Conservation (phyloP, 2,113 vertebrate genomes). For the Tragelaphus imberbis region DNA sequence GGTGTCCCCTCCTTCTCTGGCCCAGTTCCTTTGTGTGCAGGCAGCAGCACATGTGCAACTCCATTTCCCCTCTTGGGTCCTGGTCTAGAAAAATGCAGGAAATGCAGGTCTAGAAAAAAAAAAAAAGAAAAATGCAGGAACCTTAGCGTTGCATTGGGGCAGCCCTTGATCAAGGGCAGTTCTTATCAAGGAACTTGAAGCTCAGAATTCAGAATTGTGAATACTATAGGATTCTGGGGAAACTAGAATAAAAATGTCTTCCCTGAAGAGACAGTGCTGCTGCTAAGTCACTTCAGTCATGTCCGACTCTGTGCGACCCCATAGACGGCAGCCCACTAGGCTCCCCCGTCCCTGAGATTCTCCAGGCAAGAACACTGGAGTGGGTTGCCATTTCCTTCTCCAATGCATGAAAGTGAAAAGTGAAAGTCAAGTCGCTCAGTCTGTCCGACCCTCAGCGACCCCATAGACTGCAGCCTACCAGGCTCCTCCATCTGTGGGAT, state of each 20-base stretch:
- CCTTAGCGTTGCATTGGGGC: background rate
- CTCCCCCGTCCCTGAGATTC: too few relatives aligned
- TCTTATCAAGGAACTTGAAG: background rate
- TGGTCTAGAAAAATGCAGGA: background rate
- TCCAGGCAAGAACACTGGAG: too few relatives aligned
- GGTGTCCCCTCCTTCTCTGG: background rate
- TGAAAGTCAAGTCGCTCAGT: too few relatives aligned
- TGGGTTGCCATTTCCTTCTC: too few relatives aligned
- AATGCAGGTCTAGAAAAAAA: too few relatives aligned
- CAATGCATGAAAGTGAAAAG: too few relatives aligned
- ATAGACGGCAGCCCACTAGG: too few relatives aligned
- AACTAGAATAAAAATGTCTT: background rate
- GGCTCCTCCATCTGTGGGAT: too few relatives aligned
- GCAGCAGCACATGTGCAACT: accelerated
- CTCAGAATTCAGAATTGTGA: background rate
- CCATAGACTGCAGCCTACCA: too few relatives aligned
- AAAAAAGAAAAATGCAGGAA: background rate
- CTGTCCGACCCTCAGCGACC: too few relatives aligned
- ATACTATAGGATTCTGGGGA: background rate
- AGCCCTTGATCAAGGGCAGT: background rate
- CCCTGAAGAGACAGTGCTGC: background rate
- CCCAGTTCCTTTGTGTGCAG: background rate
- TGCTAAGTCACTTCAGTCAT: too few relatives aligned
- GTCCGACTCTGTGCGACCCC: too few relatives aligned
- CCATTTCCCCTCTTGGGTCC: background rate